These are phyloP conservation scores for Sterna hirundo DNA, from an alignment of 2,113 vertebrate genomes.

Conservation along the genomic window DNA sequence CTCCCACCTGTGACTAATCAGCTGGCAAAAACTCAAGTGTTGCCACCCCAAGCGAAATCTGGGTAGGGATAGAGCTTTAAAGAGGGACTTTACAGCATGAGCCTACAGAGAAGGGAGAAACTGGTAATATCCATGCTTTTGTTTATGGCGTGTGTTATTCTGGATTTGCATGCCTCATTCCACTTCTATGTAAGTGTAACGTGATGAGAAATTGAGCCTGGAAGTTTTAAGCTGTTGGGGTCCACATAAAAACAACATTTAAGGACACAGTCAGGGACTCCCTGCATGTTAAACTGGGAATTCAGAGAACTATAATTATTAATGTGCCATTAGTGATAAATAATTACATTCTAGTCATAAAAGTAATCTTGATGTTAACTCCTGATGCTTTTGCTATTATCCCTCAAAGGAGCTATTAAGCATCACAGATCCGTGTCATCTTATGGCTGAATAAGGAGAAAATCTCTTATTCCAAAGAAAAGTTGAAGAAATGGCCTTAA, in stretches of 20 bases:
- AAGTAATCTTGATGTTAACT: background rate
- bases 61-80: background rate
- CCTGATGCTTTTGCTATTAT: constrained; percentile 1
- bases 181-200: background rate
- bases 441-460: background rate
- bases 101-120: background rate
- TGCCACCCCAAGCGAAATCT: background rate
- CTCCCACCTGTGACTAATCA: constrained; percentile 37
- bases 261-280: background rate
- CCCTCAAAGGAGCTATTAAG: background rate
- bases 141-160: background rate
- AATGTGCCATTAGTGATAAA: background rate
- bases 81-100: background rate
- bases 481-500: background rate
- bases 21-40: constrained; percentile 10
- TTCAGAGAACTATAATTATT: background rate
- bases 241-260: background rate
- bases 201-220: background rate
- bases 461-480: background rate
- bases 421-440: background rate
- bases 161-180: background rate
- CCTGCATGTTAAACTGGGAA: background rate
- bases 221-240: background rate
- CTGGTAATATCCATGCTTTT: background rate
- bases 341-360: background rate